Percentiles rank a stretch among this genome's conserved stretches.
Conservation (phyloP, 2,113 vertebrate species). For the Sapayoa aenigma region DNA sequence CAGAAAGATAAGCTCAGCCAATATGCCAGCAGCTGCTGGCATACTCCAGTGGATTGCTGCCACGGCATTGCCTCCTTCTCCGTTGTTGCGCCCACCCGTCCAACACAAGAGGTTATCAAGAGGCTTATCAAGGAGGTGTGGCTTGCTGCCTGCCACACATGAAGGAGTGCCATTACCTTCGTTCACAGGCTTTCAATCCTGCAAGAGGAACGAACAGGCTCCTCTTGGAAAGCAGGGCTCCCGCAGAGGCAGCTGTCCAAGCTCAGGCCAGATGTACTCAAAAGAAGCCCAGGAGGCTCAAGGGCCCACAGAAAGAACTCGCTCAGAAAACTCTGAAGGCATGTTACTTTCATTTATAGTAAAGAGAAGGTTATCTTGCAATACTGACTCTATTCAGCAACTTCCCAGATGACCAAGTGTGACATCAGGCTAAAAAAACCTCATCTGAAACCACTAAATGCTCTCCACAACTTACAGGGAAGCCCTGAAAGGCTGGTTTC, state of each 20-base stretch:
- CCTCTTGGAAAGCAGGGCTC: background rate
- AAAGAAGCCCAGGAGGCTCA: background rate
- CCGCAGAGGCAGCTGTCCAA: accelerated
- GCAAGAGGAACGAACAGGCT: background rate
- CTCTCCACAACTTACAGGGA: background rate
- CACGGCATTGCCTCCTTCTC: accelerated
- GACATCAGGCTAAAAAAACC: background rate
- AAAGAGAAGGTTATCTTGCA: conserved; percentile 6
- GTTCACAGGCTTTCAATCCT: background rate
- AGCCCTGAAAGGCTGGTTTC: conserved; percentile 1
- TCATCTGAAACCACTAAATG: background rate
- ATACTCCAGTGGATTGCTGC: accelerated
- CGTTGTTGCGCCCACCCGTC: background rate
- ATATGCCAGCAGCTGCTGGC: background rate
- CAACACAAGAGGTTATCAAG: background rate
- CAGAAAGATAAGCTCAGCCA: background rate
- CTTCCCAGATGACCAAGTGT: background rate
- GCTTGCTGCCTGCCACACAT: background rate
- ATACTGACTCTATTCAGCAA: background rate
- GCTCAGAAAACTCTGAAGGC: background rate
- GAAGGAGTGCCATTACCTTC: background rate
- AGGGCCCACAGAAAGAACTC: accelerated
- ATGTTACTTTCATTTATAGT: background rate
- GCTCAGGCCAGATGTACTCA: accelerated
- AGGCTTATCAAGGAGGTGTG: background rate